Evolutionary conservation across 2,113 vertebrate genomes (phyloP).

Genomic region (Equus przewalskii): DNA sequence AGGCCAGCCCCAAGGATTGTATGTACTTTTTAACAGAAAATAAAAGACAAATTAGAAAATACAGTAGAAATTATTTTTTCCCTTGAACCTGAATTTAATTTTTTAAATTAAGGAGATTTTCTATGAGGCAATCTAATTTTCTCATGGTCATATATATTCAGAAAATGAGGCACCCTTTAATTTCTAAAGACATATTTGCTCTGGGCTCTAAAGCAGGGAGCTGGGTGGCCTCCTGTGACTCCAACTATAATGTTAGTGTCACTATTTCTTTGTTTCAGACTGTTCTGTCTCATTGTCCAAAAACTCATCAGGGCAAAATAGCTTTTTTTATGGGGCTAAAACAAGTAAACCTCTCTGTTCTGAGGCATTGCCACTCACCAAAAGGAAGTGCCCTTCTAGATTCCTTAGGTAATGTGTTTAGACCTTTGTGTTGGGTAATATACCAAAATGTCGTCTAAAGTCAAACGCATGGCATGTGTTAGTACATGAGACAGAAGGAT

Average conservation of each 20-base stretch:
- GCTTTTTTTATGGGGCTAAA: background rate
- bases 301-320: background rate
- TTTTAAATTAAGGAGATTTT: conserved; percentile 19
- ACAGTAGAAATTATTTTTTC: background rate
- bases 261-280: background rate
- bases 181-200: conserved; percentile 5
- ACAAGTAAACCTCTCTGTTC: background rate
- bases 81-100: background rate
- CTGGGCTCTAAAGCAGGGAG: background rate
- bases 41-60: background rate
- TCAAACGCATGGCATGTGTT: background rate
- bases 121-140: background rate
- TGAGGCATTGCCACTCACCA: background rate
- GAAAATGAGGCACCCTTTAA: background rate
- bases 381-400: background rate
- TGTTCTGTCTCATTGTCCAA: background rate
- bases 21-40: background rate
- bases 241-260: background rate
- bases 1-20: no score
- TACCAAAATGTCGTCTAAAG: background rate
- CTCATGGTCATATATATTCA: background rate
- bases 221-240: accelerated
- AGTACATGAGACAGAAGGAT: background rate
- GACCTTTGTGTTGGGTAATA: background rate
- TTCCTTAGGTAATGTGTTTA: background rate